Evolutionary conservation across 2,888 invertebrate species (phyloP).

Genomic region (Cantharis lateralis): DNA sequence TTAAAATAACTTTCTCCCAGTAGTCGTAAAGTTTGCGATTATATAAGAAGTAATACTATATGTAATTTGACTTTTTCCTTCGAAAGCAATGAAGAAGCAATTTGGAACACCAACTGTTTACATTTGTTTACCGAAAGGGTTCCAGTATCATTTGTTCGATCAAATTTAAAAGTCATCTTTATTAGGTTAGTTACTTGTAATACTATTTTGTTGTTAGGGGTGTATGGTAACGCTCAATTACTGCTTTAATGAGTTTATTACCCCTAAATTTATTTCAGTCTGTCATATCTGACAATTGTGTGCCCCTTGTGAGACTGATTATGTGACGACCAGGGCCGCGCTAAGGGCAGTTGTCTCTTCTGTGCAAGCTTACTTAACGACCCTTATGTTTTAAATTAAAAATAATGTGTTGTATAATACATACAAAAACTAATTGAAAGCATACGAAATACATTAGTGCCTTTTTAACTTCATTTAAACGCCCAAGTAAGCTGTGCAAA

Average conservation of each 20-base stretch:
- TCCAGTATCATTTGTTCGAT: slow-evolving; percentile 4
- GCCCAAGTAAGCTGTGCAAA: no score
- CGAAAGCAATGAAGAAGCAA: slow-evolving; percentile 23
- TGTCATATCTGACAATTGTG: background rate
- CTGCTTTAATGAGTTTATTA: background rate
- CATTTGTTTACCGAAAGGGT: slow-evolving; percentile 19
- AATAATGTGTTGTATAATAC: no score
- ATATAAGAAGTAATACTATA: slow-evolving; percentile 12
- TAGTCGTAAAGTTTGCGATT: slow-evolving; percentile 8
- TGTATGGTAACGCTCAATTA: background rate
- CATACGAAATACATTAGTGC: no score
- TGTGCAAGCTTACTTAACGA: no score
- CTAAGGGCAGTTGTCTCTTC: no score
- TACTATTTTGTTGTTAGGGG: background rate
- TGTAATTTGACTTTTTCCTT: slow-evolving; percentile 18
- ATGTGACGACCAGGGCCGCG: no score
- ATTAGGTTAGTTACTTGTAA: background rate
- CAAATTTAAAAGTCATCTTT: background rate
- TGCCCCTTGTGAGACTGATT: background rate
- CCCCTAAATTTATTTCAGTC: background rate
- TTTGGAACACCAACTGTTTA: slow-evolving; percentile 25
- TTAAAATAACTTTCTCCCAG: slow-evolving; percentile 10
- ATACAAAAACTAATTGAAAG: no score
- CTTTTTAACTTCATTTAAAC: no score
- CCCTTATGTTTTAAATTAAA: no score